Conservation (phyloP, 1,140 invertebrate genomes). For the Pseudobourletiella spinata region DNA sequence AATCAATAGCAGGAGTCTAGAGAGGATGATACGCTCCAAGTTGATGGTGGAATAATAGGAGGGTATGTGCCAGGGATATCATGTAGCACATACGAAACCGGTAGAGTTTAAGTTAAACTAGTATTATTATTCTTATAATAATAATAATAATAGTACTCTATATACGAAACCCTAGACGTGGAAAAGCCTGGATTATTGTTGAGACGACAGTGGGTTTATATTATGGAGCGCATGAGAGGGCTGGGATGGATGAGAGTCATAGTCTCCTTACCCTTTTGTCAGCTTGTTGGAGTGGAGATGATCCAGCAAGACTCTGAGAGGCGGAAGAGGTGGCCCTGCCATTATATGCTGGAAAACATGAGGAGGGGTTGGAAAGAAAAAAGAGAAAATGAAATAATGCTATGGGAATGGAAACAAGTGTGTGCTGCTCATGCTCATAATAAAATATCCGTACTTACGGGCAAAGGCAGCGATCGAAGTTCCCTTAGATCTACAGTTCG, state of each 20-base stretch:
- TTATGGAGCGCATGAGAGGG: too few relatives aligned
- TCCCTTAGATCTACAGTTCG: constrained; percentile 77
- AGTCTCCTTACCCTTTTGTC: constrained; percentile 18
- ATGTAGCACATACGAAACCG: too few relatives aligned
- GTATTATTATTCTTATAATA: too few relatives aligned
- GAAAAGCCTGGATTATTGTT: too few relatives aligned
- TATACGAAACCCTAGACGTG: too few relatives aligned
- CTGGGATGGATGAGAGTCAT: too few relatives aligned
- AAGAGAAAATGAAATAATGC: neutral
- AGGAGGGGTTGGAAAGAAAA: neutral
- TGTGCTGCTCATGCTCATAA: neutral
- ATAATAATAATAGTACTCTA: too few relatives aligned
- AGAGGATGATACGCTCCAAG: neutral
- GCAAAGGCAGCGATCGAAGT: constrained; percentile 55
- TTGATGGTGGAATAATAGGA: too few relatives aligned
- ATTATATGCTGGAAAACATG: constrained; percentile 14
- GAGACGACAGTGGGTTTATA: too few relatives aligned
- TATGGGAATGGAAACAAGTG: neutral
- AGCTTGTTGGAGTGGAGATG: constrained; percentile 14
- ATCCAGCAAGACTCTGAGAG: constrained; percentile 13
- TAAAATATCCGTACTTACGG: constrained; percentile 40
- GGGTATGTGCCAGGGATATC: too few relatives aligned
- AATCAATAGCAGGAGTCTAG: neutral
- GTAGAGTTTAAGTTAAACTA: too few relatives aligned
- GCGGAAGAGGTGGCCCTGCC: constrained; percentile 11